Percentiles rank a stretch among this genome's conserved stretches.
Evolutionary conservation across 2,113 vertebrate genomes (phyloP).

Genomic region (Rissa tridactyla): DNA sequence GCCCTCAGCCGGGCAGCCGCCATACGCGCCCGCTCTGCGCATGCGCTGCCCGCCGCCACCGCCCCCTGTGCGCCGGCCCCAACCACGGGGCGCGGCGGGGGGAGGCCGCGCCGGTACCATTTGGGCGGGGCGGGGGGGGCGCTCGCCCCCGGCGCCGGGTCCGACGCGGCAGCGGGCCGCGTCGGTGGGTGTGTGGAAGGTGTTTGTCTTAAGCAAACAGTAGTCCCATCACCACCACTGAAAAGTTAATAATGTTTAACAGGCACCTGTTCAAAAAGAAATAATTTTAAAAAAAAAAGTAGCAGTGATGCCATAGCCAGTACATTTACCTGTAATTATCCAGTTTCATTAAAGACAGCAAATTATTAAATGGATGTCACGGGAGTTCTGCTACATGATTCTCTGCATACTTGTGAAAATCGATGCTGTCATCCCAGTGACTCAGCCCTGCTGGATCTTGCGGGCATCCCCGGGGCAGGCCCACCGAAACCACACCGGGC

Average conservation of each 20-base stretch:
- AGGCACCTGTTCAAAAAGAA: neutral
- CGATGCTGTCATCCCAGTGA: neutral
- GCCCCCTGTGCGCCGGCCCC: neutral
- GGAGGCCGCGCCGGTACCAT: neutral
- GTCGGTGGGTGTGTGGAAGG: accelerated
- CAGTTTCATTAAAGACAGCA: neutral
- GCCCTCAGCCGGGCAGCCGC: accelerated
- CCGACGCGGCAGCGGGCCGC: too few species aligned
- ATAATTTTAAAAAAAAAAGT: neutral
- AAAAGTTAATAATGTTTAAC: accelerated
- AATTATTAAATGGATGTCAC: neutral
- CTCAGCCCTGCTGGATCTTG: neutral
- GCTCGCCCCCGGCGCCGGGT: accelerated
- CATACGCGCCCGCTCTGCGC: neutral
- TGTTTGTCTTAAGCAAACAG: accelerated
- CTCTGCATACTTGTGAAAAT: neutral
- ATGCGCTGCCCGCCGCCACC: neutral
- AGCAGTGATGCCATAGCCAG: neutral
- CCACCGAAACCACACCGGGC: accelerated
- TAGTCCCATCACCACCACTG: accelerated
- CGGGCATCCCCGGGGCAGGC: accelerated
- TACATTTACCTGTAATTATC: neutral
- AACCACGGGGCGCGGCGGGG: neutral
- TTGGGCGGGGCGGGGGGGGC: neutral
- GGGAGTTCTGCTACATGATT: neutral